A percentile compares a stretch with the other conserved stretches of the same genome.
Evolutionary conservation across 2,113 vertebrate species (phyloP).

Genomic region (Thalassarche chlororhynchos): DNA sequence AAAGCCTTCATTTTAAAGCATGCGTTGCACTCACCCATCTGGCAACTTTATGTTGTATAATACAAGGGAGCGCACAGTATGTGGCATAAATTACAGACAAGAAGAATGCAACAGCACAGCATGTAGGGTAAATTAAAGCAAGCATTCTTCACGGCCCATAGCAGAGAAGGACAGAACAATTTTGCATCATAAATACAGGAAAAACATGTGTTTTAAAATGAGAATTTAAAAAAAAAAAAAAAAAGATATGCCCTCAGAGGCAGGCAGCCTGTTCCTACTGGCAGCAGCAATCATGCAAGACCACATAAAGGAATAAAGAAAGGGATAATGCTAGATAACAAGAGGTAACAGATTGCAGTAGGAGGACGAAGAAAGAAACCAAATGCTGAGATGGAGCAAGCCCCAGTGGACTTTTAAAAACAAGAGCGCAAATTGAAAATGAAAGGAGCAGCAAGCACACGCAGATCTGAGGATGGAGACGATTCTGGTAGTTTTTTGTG

Average conservation of each 20-base stretch:
- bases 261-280: conserved; percentile 16
- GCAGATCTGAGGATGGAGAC: neutral
- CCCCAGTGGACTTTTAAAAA: conserved; percentile 41
- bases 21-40: conserved; percentile 47
- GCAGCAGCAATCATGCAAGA: conserved; percentile 6
- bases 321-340: conserved; percentile 39
- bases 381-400: conserved; percentile 39
- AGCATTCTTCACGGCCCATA: conserved; percentile 42
- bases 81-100: conserved; percentile 68
- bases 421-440: conserved; percentile 30
- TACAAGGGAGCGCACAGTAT: conserved; percentile 59
- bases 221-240: neutral
- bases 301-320: conserved; percentile 13
- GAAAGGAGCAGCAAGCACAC: conserved; percentile 21
- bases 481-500: neutral
- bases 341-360: conserved; percentile 50
- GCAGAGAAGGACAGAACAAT: conserved; percentile 44
- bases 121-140: conserved; percentile 63
- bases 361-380: conserved; percentile 40
- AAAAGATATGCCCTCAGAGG: neutral
- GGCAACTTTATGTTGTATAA: conserved; percentile 65
- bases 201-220: conserved; percentile 47
- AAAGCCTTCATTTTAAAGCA: conserved; percentile 50
- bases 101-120: conserved; percentile 60
- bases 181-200: conserved; percentile 40